These are phyloP conservation scores for Acropora tenuis DNA, from an alignment of 64 coral and sea anemone species.

Conservation along the genomic window DNA sequence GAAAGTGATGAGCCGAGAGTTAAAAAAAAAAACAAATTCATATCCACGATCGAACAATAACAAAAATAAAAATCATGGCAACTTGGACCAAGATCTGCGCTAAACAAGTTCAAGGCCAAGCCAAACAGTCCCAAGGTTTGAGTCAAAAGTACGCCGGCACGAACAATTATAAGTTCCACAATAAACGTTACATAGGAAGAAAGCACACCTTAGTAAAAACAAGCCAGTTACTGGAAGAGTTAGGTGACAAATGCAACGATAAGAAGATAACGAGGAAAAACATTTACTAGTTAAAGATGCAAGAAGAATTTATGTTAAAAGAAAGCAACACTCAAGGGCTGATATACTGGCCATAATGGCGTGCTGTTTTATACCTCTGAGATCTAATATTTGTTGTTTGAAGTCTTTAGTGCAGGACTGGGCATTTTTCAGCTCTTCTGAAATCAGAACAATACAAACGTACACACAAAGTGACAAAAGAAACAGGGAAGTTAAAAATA, in stretches of 20 bases:
- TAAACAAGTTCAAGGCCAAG: too few species aligned
- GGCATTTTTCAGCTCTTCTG: conserved; percentile 92
- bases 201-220: neutral
- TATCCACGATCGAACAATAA: neutral
- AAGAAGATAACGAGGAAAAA: too few species aligned
- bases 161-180: too few species aligned
- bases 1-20: neutral
- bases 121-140: too few species aligned
- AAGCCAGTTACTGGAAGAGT: neutral
- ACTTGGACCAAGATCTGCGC: too few species aligned
- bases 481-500: neutral
- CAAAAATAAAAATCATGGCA: too few species aligned
- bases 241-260: neutral
- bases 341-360: neutral
- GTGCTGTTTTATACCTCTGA: conserved; percentile 73
- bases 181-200: too few species aligned
- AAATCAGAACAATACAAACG: conserved; percentile 53
- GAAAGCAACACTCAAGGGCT: too few species aligned
- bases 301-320: conserved; percentile 4
- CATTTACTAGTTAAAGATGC: neutral
- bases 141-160: too few species aligned
- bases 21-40: neutral
- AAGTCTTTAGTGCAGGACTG: conserved; percentile 93
- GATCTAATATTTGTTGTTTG: conserved; percentile 94
- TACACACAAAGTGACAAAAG: conserved; percentile 32